phyloP scores from a whole-genome alignment of 2,113 vertebrate genomes.

The Chaetodon auriga region DNA sequence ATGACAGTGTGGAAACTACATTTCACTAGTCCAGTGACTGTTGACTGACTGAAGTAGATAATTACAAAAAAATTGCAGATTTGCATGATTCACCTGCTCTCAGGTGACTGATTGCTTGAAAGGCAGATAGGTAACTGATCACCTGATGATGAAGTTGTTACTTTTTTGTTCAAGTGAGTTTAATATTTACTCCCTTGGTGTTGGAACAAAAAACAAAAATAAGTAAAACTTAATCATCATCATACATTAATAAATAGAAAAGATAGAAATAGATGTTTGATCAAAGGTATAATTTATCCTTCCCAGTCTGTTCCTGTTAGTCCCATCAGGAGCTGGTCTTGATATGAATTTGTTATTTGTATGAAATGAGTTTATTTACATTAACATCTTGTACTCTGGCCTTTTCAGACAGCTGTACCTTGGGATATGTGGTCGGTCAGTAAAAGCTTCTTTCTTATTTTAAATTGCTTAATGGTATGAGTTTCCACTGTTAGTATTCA shows the following conservation, averaged over 20 bases:
- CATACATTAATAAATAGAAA: too few species aligned
- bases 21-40: background rate
- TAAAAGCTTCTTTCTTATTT: slow-evolving; percentile 7
- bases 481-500: background rate
- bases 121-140: background rate
- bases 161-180: background rate
- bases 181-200: background rate
- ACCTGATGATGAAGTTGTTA: background rate
- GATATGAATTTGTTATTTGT: background rate
- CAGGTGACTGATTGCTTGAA: background rate
- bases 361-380: background rate
- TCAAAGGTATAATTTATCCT: background rate
- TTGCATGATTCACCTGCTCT: background rate
- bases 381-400: slow-evolving; percentile 19
- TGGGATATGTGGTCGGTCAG: slow-evolving; percentile 99
- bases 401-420: slow-evolving; percentile 88
- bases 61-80: background rate
- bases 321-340: background rate
- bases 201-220: background rate
- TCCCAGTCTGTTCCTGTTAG: background rate
- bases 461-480: background rate
- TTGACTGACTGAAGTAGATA: background rate
- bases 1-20: background rate
- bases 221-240: background rate
- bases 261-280: too few species aligned